Evolutionary conservation across 1,140 invertebrate species (phyloP).

Genomic region (Aphelinus atriplicis): DNA sequence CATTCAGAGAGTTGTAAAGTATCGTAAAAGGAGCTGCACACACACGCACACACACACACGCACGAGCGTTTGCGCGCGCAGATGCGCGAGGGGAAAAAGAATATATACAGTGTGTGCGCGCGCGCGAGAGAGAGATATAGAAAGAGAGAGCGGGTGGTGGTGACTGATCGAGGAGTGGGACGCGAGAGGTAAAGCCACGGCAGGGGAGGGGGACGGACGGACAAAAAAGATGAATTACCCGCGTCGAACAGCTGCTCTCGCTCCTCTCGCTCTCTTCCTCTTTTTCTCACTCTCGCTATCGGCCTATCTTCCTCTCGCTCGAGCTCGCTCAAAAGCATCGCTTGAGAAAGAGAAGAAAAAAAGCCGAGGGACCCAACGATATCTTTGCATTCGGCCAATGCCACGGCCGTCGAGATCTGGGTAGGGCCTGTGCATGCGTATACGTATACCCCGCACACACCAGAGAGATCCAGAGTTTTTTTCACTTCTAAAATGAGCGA

Average conservation of each 20-base stretch:
- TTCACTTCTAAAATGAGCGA: too few species aligned
- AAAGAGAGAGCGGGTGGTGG: constrained; percentile 17
- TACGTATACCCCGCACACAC: too few species aligned
- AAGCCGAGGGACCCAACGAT: neutral
- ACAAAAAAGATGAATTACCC: constrained; percentile 22
- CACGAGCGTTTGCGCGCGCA: neutral
- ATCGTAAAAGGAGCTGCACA: too few species aligned
- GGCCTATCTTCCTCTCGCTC: too few species aligned
- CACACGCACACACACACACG: too few species aligned
- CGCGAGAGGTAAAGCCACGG: constrained; percentile 27
- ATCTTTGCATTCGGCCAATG: constrained; percentile 4
- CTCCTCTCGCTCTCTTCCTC: constrained; percentile 11
- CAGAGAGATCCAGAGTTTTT: too few species aligned
- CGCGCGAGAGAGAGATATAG: constrained; percentile 13
- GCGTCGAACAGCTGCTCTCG: constrained; percentile 33
- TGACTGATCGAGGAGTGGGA: neutral
- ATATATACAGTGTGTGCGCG: constrained; percentile 4
- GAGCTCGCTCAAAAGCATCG: neutral
- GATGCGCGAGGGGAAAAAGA: constrained; percentile 1
- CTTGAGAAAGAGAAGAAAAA: neutral
- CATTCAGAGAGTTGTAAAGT: too few species aligned
- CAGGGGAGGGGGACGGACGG: constrained; percentile 56
- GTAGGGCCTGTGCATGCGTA: too few species aligned
- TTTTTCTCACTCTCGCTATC: neutral
- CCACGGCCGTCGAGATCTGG: too few species aligned